Base-by-base conservation (phyloP, 2,113 vertebrate genomes). In the Plectropomus leopardus region DNA sequence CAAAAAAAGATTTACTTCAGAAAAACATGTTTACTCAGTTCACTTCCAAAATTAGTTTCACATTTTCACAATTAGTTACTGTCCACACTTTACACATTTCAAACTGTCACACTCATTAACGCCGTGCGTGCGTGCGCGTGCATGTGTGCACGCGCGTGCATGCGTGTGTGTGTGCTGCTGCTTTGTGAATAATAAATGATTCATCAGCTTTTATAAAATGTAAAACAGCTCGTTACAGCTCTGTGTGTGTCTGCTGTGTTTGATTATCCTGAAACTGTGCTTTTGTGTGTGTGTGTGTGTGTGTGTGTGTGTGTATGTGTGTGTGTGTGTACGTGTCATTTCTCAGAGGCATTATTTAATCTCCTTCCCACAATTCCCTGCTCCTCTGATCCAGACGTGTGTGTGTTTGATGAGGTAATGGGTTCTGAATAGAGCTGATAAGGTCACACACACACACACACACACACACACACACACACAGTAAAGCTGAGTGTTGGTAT, bases 161-260 rank as follows among this genome's bases (percentile, higher is more conserved):
- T 36, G 34, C 9, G 44, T 45, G 44, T 45, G 42, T 45, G 44
- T 48, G 47, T 67, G 26, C 11, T 36, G 47, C 19, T 67, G 28
- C 13, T 58, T 15, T 58, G 14, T 58, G 24, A 71, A 59, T 48
- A n/a, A 72, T 72, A 72, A 34, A 59, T 48, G 55, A 59, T 72
- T 59, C 42, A 59, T 72, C 42, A 72, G 68, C 68, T 45, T 71
- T 71, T 71, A 70, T n/a, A 72, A 71, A 72, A 47, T 71, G 68
- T 58, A n/a, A 58, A 72, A 32, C 23, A 59, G 54, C 26, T 71
- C 0, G 1, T 71, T 58, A 57, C 26, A 71, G 51, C 53, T 17
- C 28, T 30, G 24, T 64, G 42, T 59, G 42, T 36, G 21, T 55
- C 26, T 34, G 26, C 55, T 59, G 19, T 53, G 40, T 50, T 67